Base-by-base conservation (phyloP, 2,113 vertebrate genomes). In the Rattus rattus region DNA sequence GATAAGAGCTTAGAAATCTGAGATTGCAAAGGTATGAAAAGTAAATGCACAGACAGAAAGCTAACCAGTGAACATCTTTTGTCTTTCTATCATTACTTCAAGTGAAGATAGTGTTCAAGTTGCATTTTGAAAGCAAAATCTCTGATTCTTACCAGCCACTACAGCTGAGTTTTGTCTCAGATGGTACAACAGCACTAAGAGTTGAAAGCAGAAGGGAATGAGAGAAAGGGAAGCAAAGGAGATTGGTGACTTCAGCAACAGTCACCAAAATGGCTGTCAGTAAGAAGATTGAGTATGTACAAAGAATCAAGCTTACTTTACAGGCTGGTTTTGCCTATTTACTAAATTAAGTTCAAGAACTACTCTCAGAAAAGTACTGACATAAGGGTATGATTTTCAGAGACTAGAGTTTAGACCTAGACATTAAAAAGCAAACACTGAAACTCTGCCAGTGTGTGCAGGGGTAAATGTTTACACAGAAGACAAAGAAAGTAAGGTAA, bases 1-100 rank as follows among this genome's bases (percentile, higher is more conserved):
- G 63, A 59, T 17, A 70, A 63, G 20, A 33, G 22, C 67, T 59
- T 95, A 47, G 91, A 88, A 95, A 88, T 36, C 0, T 91, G 47
- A 94, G 59, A 24, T 12, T 94, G 63, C 80, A 83, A 95, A 77
- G n/a, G 43, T 47, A 33, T 72, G 22, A 73, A 84, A 83, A 95
- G 61, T 17, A 91, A 94, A 75, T 79, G 59, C 4, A 1, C 28
- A 67, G 24, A 72, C 76, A 39, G 75, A 75, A 89, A 47, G 10
- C 24, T 69, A 67, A 88, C 24, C 19, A 91, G 86, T 67, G 65
- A 54, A 16, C 22, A 16, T 76, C 33, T 92, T 84, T 13, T 85
- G 69, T 47, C 70, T 65, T n/a, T 75, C 72, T 47, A 26, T 14
- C 16, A 28, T 1, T 61, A 28, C 33, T 43, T 17, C 26, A 80